A percentile compares a stretch with the other conserved stretches of the same genome.
Conservation (phyloP, 2,113 vertebrate genomes). For the Cynoglossus semilaevis region DNA sequence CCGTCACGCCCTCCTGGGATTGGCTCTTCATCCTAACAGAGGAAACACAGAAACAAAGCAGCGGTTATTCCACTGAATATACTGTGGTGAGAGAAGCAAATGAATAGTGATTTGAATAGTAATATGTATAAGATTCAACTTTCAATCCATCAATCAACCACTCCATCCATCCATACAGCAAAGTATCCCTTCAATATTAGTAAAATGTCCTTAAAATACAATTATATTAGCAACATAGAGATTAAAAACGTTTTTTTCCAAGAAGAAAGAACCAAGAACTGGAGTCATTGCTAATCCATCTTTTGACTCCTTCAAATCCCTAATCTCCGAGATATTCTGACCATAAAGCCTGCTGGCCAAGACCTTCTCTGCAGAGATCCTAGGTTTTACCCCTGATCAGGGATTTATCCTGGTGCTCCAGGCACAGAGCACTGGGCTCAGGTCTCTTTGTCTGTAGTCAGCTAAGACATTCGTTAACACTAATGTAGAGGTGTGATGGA, state of each 20-base stretch:
- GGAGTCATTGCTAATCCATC: conserved; percentile 44
- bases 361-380: conserved; percentile 32
- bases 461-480: conserved; percentile 43
- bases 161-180: not conserved
- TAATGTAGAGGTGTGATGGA: conserved; percentile 34
- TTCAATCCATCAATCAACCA: conserved; percentile 1
- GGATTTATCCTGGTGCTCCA: conserved; percentile 32
- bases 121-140: not conserved
- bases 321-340: conserved; percentile 46
- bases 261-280: conserved; percentile 27
- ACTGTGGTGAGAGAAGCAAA: not conserved
- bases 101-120: not conserved
- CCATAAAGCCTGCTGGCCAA: conserved; percentile 37
- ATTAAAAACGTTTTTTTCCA: conserved; percentile 15
- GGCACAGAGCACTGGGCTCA: conserved; percentile 19
- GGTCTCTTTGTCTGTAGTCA: conserved; percentile 30
- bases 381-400: conserved; percentile 39
- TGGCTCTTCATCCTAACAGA: conserved; percentile 72
- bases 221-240: no score
- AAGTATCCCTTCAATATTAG: no score
- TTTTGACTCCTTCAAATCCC: conserved; percentile 44
- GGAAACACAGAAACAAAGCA: conserved; percentile 7
- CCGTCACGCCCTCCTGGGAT: conserved; percentile 47
- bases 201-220: no score
- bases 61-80: conserved; percentile 2